Evolutionary conservation across 2,888 invertebrate species (phyloP).

Genomic region (Cheilosia impressa): DNA sequence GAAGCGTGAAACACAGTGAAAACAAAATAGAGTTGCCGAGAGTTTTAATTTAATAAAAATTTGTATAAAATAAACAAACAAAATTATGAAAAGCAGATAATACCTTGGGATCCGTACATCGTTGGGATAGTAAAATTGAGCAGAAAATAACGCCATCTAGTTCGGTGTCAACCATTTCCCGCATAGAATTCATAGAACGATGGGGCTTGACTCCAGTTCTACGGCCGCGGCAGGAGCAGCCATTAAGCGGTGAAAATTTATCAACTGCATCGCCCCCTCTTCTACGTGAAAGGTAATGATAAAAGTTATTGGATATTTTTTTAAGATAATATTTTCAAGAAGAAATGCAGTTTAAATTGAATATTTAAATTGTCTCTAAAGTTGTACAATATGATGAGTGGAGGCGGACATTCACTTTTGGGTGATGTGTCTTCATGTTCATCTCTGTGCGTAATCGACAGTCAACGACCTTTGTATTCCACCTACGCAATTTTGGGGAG

Average conservation of each 20-base stretch:
- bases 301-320: background rate
- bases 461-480: constrained; percentile 2
- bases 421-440: background rate
- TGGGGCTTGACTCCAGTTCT: constrained; percentile 99
- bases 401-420: background rate
- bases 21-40: constrained; percentile 5
- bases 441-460: background rate
- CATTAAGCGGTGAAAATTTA: constrained; percentile 86
- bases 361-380: no score
- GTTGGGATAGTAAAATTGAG: constrained; percentile 68
- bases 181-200: constrained; percentile 98
- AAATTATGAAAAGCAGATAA: constrained; percentile 70
- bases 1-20: constrained; percentile 47
- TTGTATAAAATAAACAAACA: constrained; percentile 22
- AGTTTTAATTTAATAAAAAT: constrained; percentile 19
- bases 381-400: background rate
- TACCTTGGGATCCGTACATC: constrained; percentile 61
- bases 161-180: constrained; percentile 90
- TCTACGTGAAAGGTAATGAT: constrained; percentile 84
- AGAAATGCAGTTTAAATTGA: no score
- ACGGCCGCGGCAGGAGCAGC: constrained; percentile 97
- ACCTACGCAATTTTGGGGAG: background rate
- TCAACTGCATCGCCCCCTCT: constrained; percentile 84
- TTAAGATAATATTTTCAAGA: background rate
- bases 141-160: constrained; percentile 80